Evolutionary conservation across 2,113 vertebrate species (phyloP), one percentile per base, ranked within the genome.

Genomic region (Halcyon malimbica): DNA sequence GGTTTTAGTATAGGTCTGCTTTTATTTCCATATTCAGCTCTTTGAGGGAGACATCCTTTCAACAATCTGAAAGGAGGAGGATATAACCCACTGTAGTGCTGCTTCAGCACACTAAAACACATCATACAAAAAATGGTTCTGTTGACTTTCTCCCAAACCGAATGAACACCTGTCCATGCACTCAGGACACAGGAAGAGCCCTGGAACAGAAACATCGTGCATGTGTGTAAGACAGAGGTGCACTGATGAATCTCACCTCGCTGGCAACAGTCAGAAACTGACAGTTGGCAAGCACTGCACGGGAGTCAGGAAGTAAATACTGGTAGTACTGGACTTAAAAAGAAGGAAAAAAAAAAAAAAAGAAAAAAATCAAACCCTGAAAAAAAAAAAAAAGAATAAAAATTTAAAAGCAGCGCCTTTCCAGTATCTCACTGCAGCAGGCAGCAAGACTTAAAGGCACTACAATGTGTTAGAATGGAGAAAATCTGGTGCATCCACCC

Each of bases 31-130:
- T 44, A 81, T 97, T 97, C 97, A 97, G 96, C 97, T 96, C 90
- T 86, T 74, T 75, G 77, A 97, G 94, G 96, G 94, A 97, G 94
- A 96, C 85, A 93, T 96, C 96, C 94, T 88, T 96, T 95, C 97
- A 91, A 91, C 96, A 99, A 98, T 99, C 99, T 98, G 98, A 99
- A 98, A 95, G 98, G 98, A 98, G 98, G 99, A 99, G 99, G 98
- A 98, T 98, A 98, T 91, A 99, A 98, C 97, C 98, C 98, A 89
- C 98, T 98, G 97, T 98, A 98, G 98, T 97, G 98, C 98, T 98
- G 98, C 96, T 98, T 98, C 97, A 98, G 98, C 98, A 98, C 98
- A 91, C 97, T 97, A 97, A 98, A 97, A 95, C 97, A 97, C 93
- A 63, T 92, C 90, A 93, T 54, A 75, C 51, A 24, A 81, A 64